Percentiles rank a stretch among this genome's conserved stretches.
Evolutionary conservation across 2,888 invertebrate genomes (phyloP).

Genomic region (Temnothorax rugatulus): DNA sequence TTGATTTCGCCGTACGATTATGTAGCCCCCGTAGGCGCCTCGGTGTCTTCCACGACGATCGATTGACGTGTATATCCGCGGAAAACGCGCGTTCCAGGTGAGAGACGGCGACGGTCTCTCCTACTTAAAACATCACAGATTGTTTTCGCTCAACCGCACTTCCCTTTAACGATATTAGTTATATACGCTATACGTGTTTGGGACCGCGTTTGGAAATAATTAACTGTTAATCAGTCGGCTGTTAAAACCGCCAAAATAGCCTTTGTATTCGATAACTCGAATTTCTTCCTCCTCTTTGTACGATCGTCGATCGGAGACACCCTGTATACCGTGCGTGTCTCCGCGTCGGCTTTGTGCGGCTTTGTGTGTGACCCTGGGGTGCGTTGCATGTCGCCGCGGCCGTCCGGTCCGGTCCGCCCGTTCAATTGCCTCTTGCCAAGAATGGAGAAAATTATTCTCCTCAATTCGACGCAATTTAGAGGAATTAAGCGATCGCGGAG

Average conservation of each 20-base stretch:
- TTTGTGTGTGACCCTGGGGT: constrained; percentile 76
- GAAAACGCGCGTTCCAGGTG: constrained; percentile 55
- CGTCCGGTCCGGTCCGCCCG: constrained; percentile 68
- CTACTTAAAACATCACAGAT: not conserved
- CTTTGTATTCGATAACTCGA: not conserved
- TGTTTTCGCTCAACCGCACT: not conserved
- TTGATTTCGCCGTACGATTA: constrained; percentile 66
- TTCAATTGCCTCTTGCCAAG: constrained; percentile 81
- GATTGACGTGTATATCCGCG: constrained; percentile 57
- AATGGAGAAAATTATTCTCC: constrained; percentile 83
- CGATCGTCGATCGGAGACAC: constrained; percentile 40
- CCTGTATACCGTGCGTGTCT: constrained; percentile 24
- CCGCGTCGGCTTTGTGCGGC: constrained; percentile 25
- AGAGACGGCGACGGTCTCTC: not conserved
- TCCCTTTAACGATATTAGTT: not conserved
- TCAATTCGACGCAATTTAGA: constrained; percentile 84
- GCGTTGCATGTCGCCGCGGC: constrained; percentile 76
- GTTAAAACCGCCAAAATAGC: not conserved
- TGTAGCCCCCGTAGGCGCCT: constrained; percentile 74
- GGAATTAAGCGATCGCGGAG: constrained; percentile 80
- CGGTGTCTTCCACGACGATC: constrained; percentile 75
- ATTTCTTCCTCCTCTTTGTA: not conserved
- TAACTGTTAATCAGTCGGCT: not conserved
- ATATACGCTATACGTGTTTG: not conserved
- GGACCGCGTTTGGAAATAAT: constrained; percentile 8